A percentile compares a stretch with the other conserved stretches of the same genome.
Conservation (phyloP, 2,888 invertebrate species). For the Rhagonycha lutea region DNA sequence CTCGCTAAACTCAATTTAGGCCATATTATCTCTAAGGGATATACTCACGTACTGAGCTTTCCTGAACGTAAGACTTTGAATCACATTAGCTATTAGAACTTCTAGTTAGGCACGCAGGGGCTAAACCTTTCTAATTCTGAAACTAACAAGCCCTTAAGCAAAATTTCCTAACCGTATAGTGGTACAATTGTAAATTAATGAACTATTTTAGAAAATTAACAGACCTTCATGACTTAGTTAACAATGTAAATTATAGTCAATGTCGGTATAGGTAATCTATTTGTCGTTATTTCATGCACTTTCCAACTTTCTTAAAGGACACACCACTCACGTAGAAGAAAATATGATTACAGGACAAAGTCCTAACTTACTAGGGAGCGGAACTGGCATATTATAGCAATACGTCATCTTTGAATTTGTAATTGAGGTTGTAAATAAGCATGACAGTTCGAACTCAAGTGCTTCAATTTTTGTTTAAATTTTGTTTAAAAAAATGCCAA, state of each 20-base stretch:
- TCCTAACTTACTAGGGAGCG: too few relatives aligned
- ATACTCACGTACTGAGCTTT: conserved; percentile 19
- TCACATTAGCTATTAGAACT: conserved; percentile 28
- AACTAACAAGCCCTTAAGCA: conserved; percentile 5
- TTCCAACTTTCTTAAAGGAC: neutral
- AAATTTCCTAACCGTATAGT: conserved; percentile 7
- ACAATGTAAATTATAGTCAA: neutral
- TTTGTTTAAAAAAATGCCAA: too few relatives aligned
- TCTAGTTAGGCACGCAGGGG: conserved; percentile 24
- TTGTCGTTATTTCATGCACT: neutral
- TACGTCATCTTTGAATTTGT: too few relatives aligned
- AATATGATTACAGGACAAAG: too few relatives aligned
- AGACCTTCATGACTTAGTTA: neutral
- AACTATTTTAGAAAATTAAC: neutral
- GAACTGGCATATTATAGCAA: too few relatives aligned
- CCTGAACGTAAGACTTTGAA: conserved; percentile 20
- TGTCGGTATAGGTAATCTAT: neutral
- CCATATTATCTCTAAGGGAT: conserved; percentile 26
- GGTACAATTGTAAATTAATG: conserved; percentile 3
- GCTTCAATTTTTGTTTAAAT: too few relatives aligned
- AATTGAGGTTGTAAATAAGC: too few relatives aligned
- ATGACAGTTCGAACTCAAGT: too few relatives aligned
- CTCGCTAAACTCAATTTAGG: conserved; percentile 26
- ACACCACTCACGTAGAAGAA: neutral
- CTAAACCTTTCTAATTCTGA: conserved; percentile 16